Evolutionary conservation across 2,797 vertebrate genomes (phyloP), one percentile per base, ranked within the genome.

Genomic region (Sebastes cheni): DNA sequence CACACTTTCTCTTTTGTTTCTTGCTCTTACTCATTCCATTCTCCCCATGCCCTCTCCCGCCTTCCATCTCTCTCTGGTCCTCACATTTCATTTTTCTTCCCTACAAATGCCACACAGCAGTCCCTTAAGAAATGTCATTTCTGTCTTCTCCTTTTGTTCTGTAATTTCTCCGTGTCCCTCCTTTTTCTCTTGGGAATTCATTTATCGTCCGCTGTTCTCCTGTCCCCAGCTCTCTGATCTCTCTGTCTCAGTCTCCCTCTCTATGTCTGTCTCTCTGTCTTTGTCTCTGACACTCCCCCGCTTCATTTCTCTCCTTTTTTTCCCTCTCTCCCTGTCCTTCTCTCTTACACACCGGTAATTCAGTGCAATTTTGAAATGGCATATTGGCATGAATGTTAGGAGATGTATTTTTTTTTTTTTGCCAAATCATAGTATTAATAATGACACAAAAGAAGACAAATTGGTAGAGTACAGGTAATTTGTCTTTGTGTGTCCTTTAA

Each of bases 51-150:
- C 89, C 92, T 91, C 92, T 87, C 89, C 87, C 75, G 85, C 92
- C 90, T 91, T 87, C 92, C 89, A 89, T 93, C 91, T 94, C 92
- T 92, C 91, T 82, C 91, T 89, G 88, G 89, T 91, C 91, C 90
- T 94, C 92, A 89, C 93, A 93, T 93, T 93, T 93, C 89, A 92
- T 94, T 94, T 93, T 93, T 93, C 90, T 91, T 88, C 91, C 18
- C 91, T 82, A 92, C 92, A 95, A 94, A 94, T 94, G 93, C 93
- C 93, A 93, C 91, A 91, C 92, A 91, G 91, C 93, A 91, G 90
- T 94, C 92, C 92, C 92, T 93, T 90, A 93, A 94, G 92, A 93
- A 94, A 94, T 93, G 92, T 93, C 93, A 93, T 95, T 94, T 94
- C 91, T 93, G 92, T 92, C 91, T 91, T 92, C 88, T 94, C 89